Percentiles rank a stretch among this genome's conserved stretches.
phyloP scores from a whole-genome alignment of 2,113 vertebrate species.

The Hemicordylus capensis region DNA sequence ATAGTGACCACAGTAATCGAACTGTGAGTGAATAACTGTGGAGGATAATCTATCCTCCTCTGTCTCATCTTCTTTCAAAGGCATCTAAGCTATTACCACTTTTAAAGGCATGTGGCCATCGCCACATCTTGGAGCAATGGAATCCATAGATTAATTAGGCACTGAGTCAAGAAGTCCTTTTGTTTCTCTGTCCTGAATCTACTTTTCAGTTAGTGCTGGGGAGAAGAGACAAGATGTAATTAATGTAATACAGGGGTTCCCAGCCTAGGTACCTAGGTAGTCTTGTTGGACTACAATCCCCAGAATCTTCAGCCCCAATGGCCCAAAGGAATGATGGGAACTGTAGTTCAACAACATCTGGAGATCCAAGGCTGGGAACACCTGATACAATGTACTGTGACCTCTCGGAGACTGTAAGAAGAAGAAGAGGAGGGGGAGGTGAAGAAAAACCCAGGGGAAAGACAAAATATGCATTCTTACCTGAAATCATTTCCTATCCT shows the following conservation, averaged over 20 bases:
- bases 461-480: constrained; percentile 74
- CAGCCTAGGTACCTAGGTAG: too few relatives aligned
- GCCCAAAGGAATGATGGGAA: too few relatives aligned
- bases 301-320: too few relatives aligned
- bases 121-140: not conserved
- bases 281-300: too few relatives aligned
- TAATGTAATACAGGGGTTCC: not conserved
- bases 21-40: too few relatives aligned
- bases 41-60: too few relatives aligned
- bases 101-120: too few relatives aligned
- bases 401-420: not conserved
- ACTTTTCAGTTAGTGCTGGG: not conserved
- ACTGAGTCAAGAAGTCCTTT: not conserved
- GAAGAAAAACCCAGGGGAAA: not conserved
- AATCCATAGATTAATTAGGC: not conserved
- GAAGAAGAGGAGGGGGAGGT: not conserved
- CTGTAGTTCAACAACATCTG: too few relatives aligned
- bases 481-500: constrained; percentile 98
- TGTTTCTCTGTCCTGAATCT: not conserved
- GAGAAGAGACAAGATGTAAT: not conserved
- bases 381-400: not conserved
- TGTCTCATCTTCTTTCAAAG: too few relatives aligned
- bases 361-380: too few relatives aligned
- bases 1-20: too few relatives aligned
- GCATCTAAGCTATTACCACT: too few relatives aligned